Conservation (phyloP, 2,797 vertebrate genomes). For the Lemur catta region DNA sequence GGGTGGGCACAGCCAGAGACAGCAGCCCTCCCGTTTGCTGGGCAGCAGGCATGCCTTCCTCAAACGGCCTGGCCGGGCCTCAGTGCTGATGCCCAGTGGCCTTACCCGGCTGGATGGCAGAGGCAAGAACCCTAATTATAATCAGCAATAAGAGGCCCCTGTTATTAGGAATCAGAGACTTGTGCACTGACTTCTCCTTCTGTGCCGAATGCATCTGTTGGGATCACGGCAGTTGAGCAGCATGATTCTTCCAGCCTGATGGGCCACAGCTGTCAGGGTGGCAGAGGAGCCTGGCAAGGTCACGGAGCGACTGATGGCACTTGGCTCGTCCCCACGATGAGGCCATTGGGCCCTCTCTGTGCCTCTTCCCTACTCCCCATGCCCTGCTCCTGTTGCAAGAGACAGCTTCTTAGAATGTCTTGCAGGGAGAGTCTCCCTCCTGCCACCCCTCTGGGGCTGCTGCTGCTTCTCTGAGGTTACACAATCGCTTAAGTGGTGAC, state of each 20-base stretch:
- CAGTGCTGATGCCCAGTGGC: background rate
- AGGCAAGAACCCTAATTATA: background rate
- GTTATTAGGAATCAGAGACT: background rate
- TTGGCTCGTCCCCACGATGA: background rate
- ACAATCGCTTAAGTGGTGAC: rapidly evolving
- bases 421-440: background rate
- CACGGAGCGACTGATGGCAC: background rate
- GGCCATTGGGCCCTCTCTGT: rapidly evolving
- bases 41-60: background rate
- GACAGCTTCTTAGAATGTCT: background rate
- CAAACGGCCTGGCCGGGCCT: background rate
- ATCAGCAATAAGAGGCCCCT: background rate
- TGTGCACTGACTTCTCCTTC: background rate
- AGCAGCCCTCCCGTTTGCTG: background rate
- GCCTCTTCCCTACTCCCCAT: background rate
- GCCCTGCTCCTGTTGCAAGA: background rate
- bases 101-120: background rate
- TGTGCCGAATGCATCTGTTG: background rate
- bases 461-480: background rate
- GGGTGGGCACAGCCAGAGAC: background rate
- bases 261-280: background rate
- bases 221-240: background rate
- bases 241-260: background rate
- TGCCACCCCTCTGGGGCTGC: background rate
- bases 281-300: background rate